Percentiles rank a stretch among this genome's conserved stretches.
These are phyloP conservation scores for Oxyura jamaicensis DNA, from an alignment of 2,113 vertebrate genomes.

Conservation along the genomic window DNA sequence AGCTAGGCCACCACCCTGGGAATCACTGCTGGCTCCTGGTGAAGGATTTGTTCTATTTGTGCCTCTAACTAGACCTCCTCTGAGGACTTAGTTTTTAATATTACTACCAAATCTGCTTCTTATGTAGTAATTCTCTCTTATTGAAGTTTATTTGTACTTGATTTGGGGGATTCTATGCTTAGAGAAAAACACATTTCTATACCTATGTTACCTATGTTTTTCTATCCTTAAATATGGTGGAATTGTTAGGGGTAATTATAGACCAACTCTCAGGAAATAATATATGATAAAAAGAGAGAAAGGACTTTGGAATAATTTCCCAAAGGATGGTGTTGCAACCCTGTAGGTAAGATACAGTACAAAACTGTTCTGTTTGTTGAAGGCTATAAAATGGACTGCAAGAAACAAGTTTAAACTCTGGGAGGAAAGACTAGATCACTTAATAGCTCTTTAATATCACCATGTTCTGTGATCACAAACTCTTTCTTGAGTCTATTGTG, in stretches of 20 bases:
- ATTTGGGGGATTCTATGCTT: neutral
- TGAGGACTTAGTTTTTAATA: constrained; percentile 46
- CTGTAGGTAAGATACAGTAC: neutral
- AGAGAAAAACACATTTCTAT: neutral
- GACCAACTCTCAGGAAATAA: neutral
- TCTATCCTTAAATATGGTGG: neutral
- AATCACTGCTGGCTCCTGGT: neutral
- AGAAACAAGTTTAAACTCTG: neutral
- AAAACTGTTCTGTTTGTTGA: neutral
- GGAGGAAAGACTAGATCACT: neutral
- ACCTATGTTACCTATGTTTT: neutral
- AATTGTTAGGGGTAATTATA: neutral
- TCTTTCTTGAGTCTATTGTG: neutral
- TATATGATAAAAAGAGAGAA: neutral
- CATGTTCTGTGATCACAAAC: neutral
- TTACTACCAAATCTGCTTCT: constrained; percentile 30
- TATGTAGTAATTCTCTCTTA: constrained; percentile 20
- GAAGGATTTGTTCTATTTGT: constrained; percentile 5
- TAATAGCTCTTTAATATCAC: neutral
- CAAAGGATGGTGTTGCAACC: neutral
- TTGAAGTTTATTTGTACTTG: constrained; percentile 21
- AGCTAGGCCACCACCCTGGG: neutral
- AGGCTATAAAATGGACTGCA: neutral
- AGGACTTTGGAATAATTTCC: neutral
- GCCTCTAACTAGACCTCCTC: constrained; percentile 5